Conservation (phyloP, 2,113 vertebrate species). For the Chlamydotis undulata region DNA sequence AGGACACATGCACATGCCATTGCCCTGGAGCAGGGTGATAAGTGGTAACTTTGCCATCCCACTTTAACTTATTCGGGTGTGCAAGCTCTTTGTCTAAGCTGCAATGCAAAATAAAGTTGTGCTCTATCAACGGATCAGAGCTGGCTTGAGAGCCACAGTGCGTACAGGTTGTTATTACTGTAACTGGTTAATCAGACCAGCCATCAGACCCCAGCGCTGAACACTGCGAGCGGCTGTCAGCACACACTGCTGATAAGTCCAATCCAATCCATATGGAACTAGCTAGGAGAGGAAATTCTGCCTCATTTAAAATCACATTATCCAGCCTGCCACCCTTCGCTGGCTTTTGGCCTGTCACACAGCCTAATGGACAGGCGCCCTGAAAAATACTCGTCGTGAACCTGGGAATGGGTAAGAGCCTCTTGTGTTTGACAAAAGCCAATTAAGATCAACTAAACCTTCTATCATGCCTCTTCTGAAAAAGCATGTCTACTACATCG, state of each 20-base stretch:
- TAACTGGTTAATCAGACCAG: slow-evolving; percentile 22
- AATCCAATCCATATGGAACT: slow-evolving; percentile 33
- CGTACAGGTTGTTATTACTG: neutral
- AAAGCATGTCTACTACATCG: accelerated
- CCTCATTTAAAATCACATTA: slow-evolving; percentile 60
- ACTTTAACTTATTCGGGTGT: neutral
- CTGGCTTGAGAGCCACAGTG: neutral
- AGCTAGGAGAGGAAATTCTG: slow-evolving; percentile 27
- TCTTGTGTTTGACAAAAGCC: slow-evolving; percentile 17
- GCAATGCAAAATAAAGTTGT: slow-evolving; percentile 28
- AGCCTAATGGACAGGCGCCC: neutral
- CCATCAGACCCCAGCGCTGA: neutral
- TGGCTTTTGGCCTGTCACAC: slow-evolving; percentile 38
- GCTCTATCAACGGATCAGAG: neutral
- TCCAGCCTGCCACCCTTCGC: slow-evolving; percentile 38
- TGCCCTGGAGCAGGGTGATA: neutral
- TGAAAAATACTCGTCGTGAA: neutral
- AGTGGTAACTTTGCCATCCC: neutral
- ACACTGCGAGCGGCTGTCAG: neutral
- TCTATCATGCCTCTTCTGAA: neutral
- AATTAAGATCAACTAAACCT: slow-evolving; percentile 11
- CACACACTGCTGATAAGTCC: neutral
- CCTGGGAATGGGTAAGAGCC: neutral
- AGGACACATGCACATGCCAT: neutral
- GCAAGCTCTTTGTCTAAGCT: slow-evolving; percentile 18